Base-by-base conservation (phyloP, 2,113 vertebrate genomes). In the Phodopus roborovskii region DNA sequence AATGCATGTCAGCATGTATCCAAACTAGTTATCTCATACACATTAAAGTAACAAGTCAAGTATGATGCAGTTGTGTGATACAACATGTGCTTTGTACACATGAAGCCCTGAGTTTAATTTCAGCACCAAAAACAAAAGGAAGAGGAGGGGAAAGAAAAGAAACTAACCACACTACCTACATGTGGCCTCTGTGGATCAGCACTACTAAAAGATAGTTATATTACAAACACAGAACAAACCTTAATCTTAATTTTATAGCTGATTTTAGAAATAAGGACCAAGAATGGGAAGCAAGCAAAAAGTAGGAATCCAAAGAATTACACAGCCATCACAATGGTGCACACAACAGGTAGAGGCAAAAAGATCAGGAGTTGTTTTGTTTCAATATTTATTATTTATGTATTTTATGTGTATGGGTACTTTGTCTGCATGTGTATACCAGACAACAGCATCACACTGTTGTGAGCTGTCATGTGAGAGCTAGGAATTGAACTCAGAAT, bases 221-320 rank as follows among this genome's bases (percentile, higher is more conserved):
- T 83, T 58, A 75, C n/a, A 9, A 94, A 50, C 19, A 50, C n/a
- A 90, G 17, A 94, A 88, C 1, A 94, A 81, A 45, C 70, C 81
- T 93, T 93, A 36, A 84, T 58, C 77, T 60, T 56, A 87, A 50
- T 81, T 95, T 92, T 48, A 81, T 39, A 84, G 75, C 58, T 71
- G 66, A 92, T 77, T 96, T 94, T 87, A 24, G 19, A 82, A 36
- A 53, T 36, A 64, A 36, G 33, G 12, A 87, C 33, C 20, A 92
- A 96, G 53, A 92, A 78, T 92, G 24, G 11, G 56, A 85, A 96
- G 24, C 36, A 89, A 84, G 42, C 68, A 62, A 78, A 96, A 96
- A 91, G 8, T 66, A 16, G 20, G 74, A 3, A 71, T 81, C 58
- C 19, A 70, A 70, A 86, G 30, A 86, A n/a, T 20, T 64, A 30